Evolutionary conservation across 2,888 invertebrate species (phyloP).

Genomic region (Orgyia antiqua): DNA sequence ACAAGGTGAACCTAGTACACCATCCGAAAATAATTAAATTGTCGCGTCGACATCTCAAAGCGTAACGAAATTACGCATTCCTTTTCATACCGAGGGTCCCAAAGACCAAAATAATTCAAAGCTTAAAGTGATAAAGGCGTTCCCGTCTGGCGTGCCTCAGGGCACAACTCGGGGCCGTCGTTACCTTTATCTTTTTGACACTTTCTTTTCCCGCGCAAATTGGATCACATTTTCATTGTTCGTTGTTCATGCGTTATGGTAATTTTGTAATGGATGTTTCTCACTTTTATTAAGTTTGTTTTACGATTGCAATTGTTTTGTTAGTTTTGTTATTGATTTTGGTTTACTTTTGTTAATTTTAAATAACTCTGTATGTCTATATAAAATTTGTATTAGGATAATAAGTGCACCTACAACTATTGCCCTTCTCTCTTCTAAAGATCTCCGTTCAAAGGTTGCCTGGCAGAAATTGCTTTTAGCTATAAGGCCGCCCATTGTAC

Average conservation of each 20-base stretch:
- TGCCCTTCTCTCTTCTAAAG: no score
- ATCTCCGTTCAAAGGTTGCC: no score
- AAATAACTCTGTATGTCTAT: neutral
- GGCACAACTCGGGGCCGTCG: slow-evolving; percentile 56
- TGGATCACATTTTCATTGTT: slow-evolving; percentile 63
- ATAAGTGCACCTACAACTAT: no score
- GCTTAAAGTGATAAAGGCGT: slow-evolving; percentile 70
- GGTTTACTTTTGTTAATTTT: neutral
- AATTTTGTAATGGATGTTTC: slow-evolving; percentile 46
- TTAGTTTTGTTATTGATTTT: slow-evolving; percentile 8
- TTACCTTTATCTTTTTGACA: slow-evolving; percentile 63
- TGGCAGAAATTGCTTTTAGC: no score
- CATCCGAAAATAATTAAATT: slow-evolving; percentile 70
- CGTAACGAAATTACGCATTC: slow-evolving; percentile 75
- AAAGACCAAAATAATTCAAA: slow-evolving; percentile 72
- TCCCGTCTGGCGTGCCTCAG: slow-evolving; percentile 51
- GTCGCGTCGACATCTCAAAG: slow-evolving; percentile 75
- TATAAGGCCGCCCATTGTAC: no score
- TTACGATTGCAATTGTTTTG: slow-evolving; percentile 19
- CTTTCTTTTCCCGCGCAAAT: slow-evolving; percentile 59
- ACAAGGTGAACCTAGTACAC: slow-evolving; percentile 60
- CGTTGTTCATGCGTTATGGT: slow-evolving; percentile 47
- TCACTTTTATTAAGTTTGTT: slow-evolving; percentile 32
- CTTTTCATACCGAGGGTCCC: slow-evolving; percentile 61
- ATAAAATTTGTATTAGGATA: neutral